A percentile compares a stretch with the other conserved stretches of the same genome.
These are phyloP conservation scores for Lycocerus yunnanus DNA, from an alignment of 2,888 invertebrate genomes.

Conservation along the genomic window DNA sequence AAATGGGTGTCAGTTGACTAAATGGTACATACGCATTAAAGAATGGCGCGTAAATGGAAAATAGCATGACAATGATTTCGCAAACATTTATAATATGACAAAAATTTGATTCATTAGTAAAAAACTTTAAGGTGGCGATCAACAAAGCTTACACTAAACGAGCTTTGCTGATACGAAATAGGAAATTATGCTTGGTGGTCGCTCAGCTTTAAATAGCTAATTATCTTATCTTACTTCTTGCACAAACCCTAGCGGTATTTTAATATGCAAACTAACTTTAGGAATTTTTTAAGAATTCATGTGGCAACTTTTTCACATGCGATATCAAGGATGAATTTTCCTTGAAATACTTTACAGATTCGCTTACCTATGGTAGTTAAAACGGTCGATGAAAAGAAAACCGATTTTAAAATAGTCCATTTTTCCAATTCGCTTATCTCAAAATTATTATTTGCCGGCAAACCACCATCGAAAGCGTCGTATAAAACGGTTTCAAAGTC, in stretches of 20 bases:
- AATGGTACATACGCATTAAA: not conserved
- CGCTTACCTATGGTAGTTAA: slow-evolving; percentile 84
- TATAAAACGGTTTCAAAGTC: slow-evolving; percentile 68
- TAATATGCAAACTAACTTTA: not conserved
- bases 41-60: not conserved
- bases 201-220: not conserved
- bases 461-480: slow-evolving; percentile 62
- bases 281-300: not conserved
- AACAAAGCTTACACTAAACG: too few species aligned
- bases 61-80: not conserved
- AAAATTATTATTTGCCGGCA: slow-evolving; percentile 8
- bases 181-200: not conserved
- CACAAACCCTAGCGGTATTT: not conserved
- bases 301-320: not conserved
- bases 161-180: not conserved
- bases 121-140: not conserved
- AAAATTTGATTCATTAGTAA: not conserved
- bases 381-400: slow-evolving; percentile 89
- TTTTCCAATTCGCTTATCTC: slow-evolving; percentile 56
- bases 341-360: not conserved
- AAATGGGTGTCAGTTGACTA: not conserved
- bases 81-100: not conserved
- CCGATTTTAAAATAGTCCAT: slow-evolving; percentile 83
- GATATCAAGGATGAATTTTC: not conserved
- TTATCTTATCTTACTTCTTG: not conserved